A percentile compares a stretch with the other conserved stretches of the same genome.
Conservation (phyloP, 1,140 invertebrate genomes). For the Drosophila pachea region DNA sequence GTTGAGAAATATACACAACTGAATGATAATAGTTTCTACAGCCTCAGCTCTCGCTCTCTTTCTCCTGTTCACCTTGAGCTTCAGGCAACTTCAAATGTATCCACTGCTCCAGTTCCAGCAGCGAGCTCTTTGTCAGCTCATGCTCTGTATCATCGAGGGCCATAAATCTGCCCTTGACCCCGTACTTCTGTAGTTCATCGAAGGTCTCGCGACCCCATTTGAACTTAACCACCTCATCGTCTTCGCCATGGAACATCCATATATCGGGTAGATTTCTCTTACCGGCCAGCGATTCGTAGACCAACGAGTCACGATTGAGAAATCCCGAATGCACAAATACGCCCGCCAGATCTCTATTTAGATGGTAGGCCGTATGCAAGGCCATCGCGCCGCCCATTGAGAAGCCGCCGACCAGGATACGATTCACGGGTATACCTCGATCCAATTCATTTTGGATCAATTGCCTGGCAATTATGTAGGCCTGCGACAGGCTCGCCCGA, state of each 20-base stretch:
- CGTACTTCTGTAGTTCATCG: slow-evolving; percentile 11
- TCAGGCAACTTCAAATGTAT: slow-evolving; percentile 24
- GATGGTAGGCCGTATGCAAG: slow-evolving; percentile 25
- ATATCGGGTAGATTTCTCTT: neutral
- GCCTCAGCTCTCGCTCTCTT: too few relatives aligned
- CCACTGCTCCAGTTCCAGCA: slow-evolving; percentile 21
- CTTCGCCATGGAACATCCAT: slow-evolving; percentile 25
- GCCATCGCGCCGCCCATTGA: slow-evolving; percentile 35
- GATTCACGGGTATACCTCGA: slow-evolving; percentile 1
- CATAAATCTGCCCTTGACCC: slow-evolving; percentile 19
- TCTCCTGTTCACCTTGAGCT: too few relatives aligned
- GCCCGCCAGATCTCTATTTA: slow-evolving; percentile 14
- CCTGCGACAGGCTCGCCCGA: neutral
- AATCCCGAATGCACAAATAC: slow-evolving; percentile 29
- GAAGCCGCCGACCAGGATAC: slow-evolving; percentile 36
- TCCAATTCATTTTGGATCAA: slow-evolving; percentile 3
- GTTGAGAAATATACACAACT: too few relatives aligned
- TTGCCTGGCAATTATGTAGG: slow-evolving; percentile 4
- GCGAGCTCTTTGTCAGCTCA: slow-evolving; percentile 15
- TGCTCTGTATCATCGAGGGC: slow-evolving; percentile 8
- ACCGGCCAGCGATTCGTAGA: slow-evolving; percentile 17
- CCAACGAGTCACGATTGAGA: slow-evolving; percentile 25
- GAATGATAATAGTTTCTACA: too few relatives aligned
- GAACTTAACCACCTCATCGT: slow-evolving; percentile 21
- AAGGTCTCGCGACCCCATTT: slow-evolving; percentile 28